Conservation (phyloP, 2,113 vertebrate species). For the Leiothrix lutea region DNA sequence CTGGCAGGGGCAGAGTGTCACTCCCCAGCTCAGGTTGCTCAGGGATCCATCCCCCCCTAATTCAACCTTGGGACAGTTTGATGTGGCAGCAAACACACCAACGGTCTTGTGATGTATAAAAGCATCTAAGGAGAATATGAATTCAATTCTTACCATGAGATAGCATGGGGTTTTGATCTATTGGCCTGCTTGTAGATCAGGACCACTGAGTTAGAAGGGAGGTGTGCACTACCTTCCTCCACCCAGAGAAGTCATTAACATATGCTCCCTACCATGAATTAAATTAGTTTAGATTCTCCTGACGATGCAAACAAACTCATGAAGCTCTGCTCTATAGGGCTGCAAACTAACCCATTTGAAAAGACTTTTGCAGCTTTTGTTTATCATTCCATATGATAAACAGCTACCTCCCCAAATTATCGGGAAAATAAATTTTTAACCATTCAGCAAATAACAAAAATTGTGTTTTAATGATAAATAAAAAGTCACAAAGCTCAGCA, state of each 20-base stretch:
- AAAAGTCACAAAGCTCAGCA: conserved; percentile 64
- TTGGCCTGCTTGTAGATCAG: not conserved
- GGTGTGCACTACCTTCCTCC: not conserved
- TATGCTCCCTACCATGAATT: conserved; percentile 38
- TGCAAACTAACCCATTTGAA: conserved; percentile 41
- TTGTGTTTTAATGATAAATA: conserved; percentile 60
- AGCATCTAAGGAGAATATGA: not conserved
- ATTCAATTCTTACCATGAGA: not conserved
- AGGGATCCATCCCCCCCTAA: not conserved
- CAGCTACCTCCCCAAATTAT: conserved; percentile 58
- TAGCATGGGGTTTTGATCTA: not conserved
- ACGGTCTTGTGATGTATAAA: not conserved
- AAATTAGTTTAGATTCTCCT: conserved; percentile 61
- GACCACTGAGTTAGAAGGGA: not conserved
- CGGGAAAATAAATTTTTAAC: conserved; percentile 49
- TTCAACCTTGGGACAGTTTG: fast-evolving
- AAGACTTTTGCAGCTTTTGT: conserved; percentile 28
- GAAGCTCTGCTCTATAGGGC: conserved; percentile 17
- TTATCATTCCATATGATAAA: conserved; percentile 58
- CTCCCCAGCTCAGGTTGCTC: not conserved
- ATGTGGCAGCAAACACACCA: not conserved
- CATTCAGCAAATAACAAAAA: conserved; percentile 59
- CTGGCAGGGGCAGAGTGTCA: not conserved
- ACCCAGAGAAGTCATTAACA: conserved; percentile 32
- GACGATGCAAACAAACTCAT: conserved; percentile 50